Conservation (phyloP, 2,113 vertebrate species). For the Alethe castanea region DNA sequence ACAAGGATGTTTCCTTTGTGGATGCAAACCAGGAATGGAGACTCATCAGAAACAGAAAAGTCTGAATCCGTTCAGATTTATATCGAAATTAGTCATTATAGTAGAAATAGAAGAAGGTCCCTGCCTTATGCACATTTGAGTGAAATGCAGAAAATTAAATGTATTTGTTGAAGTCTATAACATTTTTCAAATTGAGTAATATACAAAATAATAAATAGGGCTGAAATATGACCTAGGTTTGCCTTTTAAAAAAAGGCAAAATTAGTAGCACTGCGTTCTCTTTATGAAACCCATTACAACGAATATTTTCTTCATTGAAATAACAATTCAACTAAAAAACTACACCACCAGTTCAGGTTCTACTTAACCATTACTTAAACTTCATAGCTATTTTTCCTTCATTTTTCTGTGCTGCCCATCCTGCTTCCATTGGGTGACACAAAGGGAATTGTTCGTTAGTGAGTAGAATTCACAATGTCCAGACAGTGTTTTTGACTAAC, state of each 20-base stretch:
- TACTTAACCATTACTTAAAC: not conserved
- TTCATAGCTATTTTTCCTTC: not conserved
- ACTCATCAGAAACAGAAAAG: not conserved
- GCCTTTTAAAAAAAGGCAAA: not conserved
- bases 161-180: not conserved
- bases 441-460: not conserved
- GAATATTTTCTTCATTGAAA: not conserved
- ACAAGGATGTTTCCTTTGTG: not conserved
- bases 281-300: not conserved
- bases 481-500: not conserved
- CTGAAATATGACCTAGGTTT: not conserved
- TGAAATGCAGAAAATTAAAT: not conserved
- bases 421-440: not conserved
- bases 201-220: not conserved
- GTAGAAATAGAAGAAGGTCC: not conserved
- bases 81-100: not conserved
- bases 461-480: not conserved
- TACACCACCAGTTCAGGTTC: not conserved
- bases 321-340: not conserved
- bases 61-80: not conserved
- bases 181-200: not conserved
- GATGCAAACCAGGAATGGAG: not conserved
- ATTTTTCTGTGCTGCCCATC: not conserved
- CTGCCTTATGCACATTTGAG: accelerated
- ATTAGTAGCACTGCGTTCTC: not conserved